Evolutionary conservation across 1,140 invertebrate species (phyloP).

Genomic region (Camponotus vicinus): DNA sequence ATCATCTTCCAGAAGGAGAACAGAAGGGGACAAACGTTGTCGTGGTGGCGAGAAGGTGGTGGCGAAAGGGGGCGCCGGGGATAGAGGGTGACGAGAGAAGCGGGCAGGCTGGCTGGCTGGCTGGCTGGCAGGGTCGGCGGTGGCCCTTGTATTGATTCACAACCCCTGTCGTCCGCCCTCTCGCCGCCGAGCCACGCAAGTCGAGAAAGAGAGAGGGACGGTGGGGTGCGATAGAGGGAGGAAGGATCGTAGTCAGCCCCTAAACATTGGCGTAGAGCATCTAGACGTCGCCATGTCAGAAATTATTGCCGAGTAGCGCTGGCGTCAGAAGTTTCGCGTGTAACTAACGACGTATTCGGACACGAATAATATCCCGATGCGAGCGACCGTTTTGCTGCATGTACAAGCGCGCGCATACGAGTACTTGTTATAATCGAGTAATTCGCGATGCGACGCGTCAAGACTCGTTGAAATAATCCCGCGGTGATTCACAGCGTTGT

Average conservation of each 20-base stretch:
- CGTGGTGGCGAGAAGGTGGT: conserved; percentile 43
- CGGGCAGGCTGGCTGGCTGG: conserved; percentile 46
- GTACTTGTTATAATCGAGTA: not conserved
- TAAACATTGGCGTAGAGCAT: conserved; percentile 63
- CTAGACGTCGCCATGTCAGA: conserved; percentile 61
- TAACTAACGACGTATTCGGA: conserved; percentile 23
- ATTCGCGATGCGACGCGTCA: not conserved
- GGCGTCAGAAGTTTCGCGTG: not conserved
- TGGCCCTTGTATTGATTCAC: conserved; percentile 84
- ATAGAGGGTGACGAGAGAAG: conserved; percentile 34
- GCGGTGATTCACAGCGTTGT: not conserved
- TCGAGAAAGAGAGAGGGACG: conserved; percentile 8
- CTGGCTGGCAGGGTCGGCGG: conserved; percentile 74
- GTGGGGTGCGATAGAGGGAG: not conserved
- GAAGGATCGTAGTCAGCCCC: conserved; percentile 58
- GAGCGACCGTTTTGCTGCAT: not conserved
- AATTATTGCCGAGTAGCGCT: conserved; percentile 38
- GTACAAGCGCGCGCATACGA: not conserved
- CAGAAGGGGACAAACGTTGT: conserved; percentile 52
- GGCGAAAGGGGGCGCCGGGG: conserved; percentile 55
- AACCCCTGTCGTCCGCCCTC: conserved; percentile 75
- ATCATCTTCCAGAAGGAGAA: conserved; percentile 64
- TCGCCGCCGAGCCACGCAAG: conserved; percentile 47
- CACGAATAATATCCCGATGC: conserved; percentile 20
- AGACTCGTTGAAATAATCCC: conserved; percentile 2